Percentiles rank a stretch among this genome's conserved stretches.
phyloP scores from a whole-genome alignment of 2,797 vertebrate genomes.

The Cyprinodon diabolis region DNA sequence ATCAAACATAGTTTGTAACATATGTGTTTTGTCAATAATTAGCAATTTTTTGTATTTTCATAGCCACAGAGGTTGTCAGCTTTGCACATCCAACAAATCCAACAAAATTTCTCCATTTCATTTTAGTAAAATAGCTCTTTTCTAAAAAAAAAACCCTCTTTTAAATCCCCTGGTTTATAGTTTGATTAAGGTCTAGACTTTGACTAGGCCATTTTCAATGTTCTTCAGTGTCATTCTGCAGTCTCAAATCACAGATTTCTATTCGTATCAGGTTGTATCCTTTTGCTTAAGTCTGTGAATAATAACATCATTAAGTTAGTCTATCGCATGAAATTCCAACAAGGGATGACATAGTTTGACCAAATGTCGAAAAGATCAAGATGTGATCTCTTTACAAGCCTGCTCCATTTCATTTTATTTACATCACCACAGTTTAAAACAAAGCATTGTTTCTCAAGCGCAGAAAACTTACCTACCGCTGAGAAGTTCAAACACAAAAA shows the following conservation, averaged over 20 bases:
- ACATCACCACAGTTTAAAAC: neutral
- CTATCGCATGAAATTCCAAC: neutral
- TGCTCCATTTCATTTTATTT: neutral
- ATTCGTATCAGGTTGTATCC: too few relatives aligned
- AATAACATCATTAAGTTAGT: too few relatives aligned
- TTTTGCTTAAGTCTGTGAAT: too few relatives aligned
- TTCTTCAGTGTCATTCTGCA: neutral
- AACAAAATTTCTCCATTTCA: neutral
- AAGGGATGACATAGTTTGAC: neutral
- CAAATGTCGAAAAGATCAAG: neutral
- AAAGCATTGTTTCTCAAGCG: slow-evolving; percentile 3
- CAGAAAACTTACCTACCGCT: slow-evolving; percentile 70
- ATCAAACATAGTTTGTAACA: neutral
- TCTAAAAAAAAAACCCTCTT: too few relatives aligned
- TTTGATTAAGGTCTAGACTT: neutral
- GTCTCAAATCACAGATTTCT: too few relatives aligned
- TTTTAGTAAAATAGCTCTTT: neutral
- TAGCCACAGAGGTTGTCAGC: neutral
- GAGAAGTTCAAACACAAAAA: slow-evolving; percentile 82
- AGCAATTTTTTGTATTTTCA: too few relatives aligned
- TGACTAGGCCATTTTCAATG: neutral
- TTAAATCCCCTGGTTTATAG: neutral
- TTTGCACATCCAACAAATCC: neutral
- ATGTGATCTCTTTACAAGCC: neutral
- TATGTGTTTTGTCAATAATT: neutral